These are phyloP conservation scores for Acanthornis magna DNA, from an alignment of 2,797 vertebrate species.

Conservation along the genomic window DNA sequence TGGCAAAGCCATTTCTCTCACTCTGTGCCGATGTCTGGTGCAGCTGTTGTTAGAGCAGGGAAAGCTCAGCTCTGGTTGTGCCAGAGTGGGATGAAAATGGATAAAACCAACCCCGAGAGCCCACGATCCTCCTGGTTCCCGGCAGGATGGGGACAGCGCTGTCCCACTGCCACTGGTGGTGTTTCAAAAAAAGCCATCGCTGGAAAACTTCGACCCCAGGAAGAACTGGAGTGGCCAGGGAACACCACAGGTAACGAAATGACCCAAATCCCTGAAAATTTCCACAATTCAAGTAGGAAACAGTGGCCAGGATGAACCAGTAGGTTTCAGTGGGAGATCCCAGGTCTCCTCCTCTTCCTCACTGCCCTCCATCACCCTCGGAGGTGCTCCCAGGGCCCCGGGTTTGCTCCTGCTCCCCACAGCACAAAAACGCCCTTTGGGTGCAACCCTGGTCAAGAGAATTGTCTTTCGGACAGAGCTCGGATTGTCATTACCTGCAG, in stretches of 20 bases:
- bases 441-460: slow-evolving; percentile 44
- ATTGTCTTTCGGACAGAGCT: slow-evolving; percentile 65
- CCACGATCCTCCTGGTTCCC: not conserved
- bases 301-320: not conserved
- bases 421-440: slow-evolving; percentile 17
- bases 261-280: not conserved
- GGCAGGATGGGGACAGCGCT: accelerated
- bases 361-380: accelerated
- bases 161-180: accelerated
- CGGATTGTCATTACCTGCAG: slow-evolving; percentile 66
- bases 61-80: not conserved
- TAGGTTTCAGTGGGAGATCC: not conserved
- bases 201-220: not conserved
- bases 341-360: not conserved
- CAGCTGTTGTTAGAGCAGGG: not conserved
- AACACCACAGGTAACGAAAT: not conserved
- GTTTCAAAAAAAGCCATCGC: accelerated
- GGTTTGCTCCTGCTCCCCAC: not conserved
- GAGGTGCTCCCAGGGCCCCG: accelerated
- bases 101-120: not conserved
- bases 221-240: not conserved
- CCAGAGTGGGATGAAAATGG: not conserved
- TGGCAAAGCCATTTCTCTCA: accelerated
- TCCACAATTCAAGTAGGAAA: not conserved
- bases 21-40: accelerated